Percentiles rank a stretch among this genome's conserved stretches.
Conservation (phyloP, 2,113 vertebrate genomes). For the Tautogolabrus adspersus region DNA sequence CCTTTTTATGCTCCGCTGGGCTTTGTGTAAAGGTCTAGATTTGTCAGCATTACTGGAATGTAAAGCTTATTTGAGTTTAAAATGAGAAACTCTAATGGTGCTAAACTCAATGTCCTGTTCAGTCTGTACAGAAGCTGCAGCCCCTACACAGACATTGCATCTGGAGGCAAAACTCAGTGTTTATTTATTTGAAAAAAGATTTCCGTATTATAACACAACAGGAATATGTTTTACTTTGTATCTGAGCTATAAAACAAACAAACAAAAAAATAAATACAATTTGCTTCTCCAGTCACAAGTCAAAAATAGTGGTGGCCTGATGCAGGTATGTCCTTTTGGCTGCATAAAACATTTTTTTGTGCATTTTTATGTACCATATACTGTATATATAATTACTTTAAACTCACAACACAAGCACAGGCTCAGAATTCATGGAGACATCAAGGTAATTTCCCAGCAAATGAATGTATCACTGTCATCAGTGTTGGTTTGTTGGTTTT, state of each 20-base stretch:
- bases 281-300: too few relatives aligned
- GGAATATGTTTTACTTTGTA: too few relatives aligned
- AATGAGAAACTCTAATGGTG: constrained; percentile 17
- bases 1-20: constrained; percentile 31
- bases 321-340: too few relatives aligned
- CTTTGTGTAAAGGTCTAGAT: constrained; percentile 54
- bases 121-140: background rate
- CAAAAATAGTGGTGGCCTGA: too few relatives aligned
- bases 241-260: too few relatives aligned
- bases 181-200: background rate
- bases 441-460: constrained; percentile 44
- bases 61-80: constrained; percentile 49
- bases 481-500: background rate
- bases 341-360: background rate
- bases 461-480: constrained; percentile 32
- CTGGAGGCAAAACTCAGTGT: background rate
- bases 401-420: constrained; percentile 36
- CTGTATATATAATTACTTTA: background rate
- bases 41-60: constrained; percentile 54
- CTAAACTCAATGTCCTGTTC: constrained; percentile 3
- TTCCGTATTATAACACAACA: background rate
- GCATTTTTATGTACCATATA: too few relatives aligned
- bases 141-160: constrained; percentile 17
- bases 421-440: constrained; percentile 23
- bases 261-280: too few relatives aligned